Base-by-base conservation (phyloP, 2,888 invertebrate species). In the Ommatoiulus sabulosus region DNA sequence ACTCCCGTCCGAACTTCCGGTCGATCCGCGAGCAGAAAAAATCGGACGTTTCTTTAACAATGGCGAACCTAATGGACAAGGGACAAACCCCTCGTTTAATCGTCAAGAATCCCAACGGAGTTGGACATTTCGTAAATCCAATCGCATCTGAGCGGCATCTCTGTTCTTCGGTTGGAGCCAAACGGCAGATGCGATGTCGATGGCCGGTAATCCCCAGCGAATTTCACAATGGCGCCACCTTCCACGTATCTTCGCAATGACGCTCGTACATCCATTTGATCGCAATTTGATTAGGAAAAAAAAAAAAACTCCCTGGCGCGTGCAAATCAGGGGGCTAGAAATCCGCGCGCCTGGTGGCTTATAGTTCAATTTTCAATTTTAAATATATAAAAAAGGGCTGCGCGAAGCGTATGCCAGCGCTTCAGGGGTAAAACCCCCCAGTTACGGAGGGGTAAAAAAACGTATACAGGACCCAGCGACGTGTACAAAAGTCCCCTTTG, bases 221-320 rank as follows among this genome's bases (percentile, higher is more conserved):
- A 72, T 63, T 72, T 72, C 24, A 72, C 72, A 72, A 72, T 72
- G 24, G 72, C 72, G 24, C 72, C 72, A 72, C 72, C 72, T 72
- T 72, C 24, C 72, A 7, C 24, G 20, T 12, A 72, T 24, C 24
- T 24, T 72, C 72, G 72, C 72, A 72, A 72, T 72, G 35, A 35
- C 35, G 35, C 35, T 35, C 35, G 35, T 72, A 72, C 72, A 72
- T n/a, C 7, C 24, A 72, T 72, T 72, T 72, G 24, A 72, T 72
- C 7, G 72, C 72, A 24, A 72, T 72, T 72, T 72, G 24, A 72
- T 72, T 12, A 72, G 72, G 24, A 24, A 24, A 24, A 72, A 24
- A 72, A 72, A 24, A 63, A 20, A 57, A 63, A 52, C n/a, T n/a
- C 63, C 20, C 10, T 24, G 8, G 1, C 24, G 72, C 10, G 24